Conservation (phyloP, 1,140 invertebrate genomes). For the Drosophila elegans region DNA sequence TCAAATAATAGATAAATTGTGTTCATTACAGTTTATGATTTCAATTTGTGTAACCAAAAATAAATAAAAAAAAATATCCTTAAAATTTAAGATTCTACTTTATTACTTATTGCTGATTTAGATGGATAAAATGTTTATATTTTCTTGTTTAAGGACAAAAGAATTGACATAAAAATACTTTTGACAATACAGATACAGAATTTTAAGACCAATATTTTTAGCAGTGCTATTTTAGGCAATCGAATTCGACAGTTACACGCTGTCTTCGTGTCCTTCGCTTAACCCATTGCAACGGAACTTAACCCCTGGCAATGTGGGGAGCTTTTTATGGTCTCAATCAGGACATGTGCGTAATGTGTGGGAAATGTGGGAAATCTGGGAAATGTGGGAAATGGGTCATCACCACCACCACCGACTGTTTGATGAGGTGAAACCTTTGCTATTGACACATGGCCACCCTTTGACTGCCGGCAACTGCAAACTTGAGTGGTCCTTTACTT, state of each 20-base stretch:
- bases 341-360: constrained; percentile 27
- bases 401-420: constrained; percentile 35
- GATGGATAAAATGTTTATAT: no score
- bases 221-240: constrained; percentile 25
- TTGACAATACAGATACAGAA: no score
- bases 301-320: constrained; percentile 29
- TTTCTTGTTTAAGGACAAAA: no score
- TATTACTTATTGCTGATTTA: no score
- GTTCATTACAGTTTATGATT: no score
- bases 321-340: constrained; percentile 50
- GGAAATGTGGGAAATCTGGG: constrained; percentile 46
- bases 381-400: constrained; percentile 53
- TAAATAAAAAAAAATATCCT: no score
- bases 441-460: constrained; percentile 44
- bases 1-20: no score
- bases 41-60: no score
- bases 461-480: constrained; percentile 23
- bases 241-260: constrained; percentile 65
- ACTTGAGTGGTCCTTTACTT: constrained; percentile 13
- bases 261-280: constrained; percentile 42
- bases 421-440: constrained; percentile 44
- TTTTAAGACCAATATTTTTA: not conserved
- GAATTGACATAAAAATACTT: no score
- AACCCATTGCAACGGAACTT: constrained; percentile 20
- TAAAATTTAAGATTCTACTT: no score